These are phyloP conservation scores for Ageneiosus marmoratus DNA, from an alignment of 2,113 vertebrate species.

Conservation along the genomic window DNA sequence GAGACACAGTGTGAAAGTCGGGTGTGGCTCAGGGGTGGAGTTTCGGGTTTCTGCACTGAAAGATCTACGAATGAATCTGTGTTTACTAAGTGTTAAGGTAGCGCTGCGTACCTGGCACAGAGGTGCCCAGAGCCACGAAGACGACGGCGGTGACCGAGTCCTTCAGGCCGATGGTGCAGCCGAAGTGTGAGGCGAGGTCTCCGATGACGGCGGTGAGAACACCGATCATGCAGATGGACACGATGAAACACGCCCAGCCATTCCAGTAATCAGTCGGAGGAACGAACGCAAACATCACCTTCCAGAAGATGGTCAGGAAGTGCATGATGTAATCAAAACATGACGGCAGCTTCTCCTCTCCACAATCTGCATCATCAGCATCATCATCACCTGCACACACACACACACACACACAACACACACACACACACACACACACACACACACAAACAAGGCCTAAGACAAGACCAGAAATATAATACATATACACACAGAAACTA, in stretches of 20 bases:
- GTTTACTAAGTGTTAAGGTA: neutral
- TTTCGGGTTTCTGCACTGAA: neutral
- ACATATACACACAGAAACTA: neutral
- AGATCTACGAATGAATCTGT: neutral
- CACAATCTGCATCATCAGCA: conserved; percentile 82
- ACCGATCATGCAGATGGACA: conserved; percentile 91
- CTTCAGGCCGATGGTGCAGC: conserved; percentile 94
- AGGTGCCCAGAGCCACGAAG: conserved; percentile 92
- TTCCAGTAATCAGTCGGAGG: conserved; percentile 95
- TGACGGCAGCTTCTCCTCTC: conserved; percentile 86
- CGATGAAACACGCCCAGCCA: conserved; percentile 92
- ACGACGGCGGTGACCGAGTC: conserved; percentile 95
- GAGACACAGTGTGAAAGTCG: neutral
- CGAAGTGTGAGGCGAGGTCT: conserved; percentile 93
- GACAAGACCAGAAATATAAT: too few species aligned
- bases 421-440: neutral
- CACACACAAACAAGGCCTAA: too few species aligned
- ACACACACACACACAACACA: neutral
- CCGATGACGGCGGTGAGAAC: conserved; percentile 91
- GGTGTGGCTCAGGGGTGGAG: too few species aligned
- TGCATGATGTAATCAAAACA: conserved; percentile 96
- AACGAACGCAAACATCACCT: conserved; percentile 93
- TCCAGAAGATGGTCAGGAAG: conserved; percentile 97
- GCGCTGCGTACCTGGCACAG: conserved; percentile 83
- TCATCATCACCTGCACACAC: conserved; percentile 51